Conservation (phyloP, 2,797 vertebrate species). For the Dipus sagitta region DNA sequence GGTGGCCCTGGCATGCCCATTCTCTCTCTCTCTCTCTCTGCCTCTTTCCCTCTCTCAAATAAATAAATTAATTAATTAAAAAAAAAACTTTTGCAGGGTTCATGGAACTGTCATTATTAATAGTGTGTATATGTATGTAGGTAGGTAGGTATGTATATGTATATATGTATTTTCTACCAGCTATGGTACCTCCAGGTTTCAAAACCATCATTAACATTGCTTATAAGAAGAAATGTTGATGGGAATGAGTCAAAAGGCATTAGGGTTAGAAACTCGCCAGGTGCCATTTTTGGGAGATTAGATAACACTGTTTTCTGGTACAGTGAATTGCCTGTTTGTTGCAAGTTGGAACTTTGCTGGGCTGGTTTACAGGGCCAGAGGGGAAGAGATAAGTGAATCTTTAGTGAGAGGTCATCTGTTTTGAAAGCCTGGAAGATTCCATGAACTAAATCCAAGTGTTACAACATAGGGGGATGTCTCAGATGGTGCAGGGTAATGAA, state of each 20-base stretch:
- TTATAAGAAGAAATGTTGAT: conserved; percentile 10
- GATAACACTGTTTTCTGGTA: conserved; percentile 74
- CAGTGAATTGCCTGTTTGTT: conserved; percentile 62
- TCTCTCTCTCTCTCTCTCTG: too few species aligned
- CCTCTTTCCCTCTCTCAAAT: too few species aligned
- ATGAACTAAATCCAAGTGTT: conserved; percentile 70
- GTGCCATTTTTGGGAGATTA: conserved; percentile 82
- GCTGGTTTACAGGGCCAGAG: conserved; percentile 9
- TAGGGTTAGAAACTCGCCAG: conserved; percentile 62
- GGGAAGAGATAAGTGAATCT: conserved; percentile 62
- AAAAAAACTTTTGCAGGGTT: not conserved
- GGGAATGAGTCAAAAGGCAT: conserved; percentile 59
- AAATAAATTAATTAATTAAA: too few species aligned
- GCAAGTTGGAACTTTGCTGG: conserved; percentile 65
- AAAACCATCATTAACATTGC: conserved; percentile 51
- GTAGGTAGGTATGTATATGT: not conserved
- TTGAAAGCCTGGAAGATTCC: conserved; percentile 82
- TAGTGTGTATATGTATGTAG: not conserved
- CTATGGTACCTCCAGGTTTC: not conserved
- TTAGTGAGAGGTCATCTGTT: conserved; percentile 70
- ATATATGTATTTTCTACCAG: not conserved
- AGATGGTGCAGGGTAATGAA: not conserved
- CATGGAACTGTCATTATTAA: rapidly evolving
- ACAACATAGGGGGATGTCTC: conserved; percentile 53
- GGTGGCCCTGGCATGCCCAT: too few species aligned